A percentile compares a stretch with the other conserved stretches of the same genome.
Conservation (phyloP, 2,113 vertebrate species). For the Ciconia stormi region DNA sequence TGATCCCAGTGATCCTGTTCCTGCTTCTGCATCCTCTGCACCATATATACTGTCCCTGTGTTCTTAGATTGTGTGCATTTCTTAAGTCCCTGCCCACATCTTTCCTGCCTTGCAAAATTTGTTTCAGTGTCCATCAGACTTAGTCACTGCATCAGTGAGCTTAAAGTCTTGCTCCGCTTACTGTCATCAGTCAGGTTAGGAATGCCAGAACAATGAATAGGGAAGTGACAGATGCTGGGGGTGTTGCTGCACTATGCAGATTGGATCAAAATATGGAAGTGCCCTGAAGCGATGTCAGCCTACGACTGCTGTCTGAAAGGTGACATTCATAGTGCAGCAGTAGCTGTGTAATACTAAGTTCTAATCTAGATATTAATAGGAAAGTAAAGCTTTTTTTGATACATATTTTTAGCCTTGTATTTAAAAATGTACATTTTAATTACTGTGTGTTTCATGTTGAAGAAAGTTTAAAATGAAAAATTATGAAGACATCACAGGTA, state of each 20-base stretch:
- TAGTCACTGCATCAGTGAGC: background rate
- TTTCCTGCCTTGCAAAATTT: background rate
- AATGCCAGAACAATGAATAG: background rate
- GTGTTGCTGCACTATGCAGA: background rate
- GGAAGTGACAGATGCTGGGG: background rate
- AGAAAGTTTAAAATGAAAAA: background rate
- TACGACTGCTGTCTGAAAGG: background rate
- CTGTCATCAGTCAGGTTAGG: background rate
- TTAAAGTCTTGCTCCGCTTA: background rate
- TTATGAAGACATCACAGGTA: background rate
- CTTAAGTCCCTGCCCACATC: background rate
- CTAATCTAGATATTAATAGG: background rate
- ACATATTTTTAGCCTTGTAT: background rate
- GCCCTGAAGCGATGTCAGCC: background rate
- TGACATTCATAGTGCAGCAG: background rate
- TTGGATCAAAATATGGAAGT: conserved; percentile 2
- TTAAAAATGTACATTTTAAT: background rate
- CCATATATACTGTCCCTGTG: background rate
- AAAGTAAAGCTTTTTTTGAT: background rate
- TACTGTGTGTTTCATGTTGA: background rate
- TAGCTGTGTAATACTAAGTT: background rate
- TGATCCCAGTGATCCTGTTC: background rate
- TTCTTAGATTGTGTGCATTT: background rate
- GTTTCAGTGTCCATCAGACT: background rate
- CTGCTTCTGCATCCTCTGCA: background rate